Conservation (phyloP, 1,140 invertebrate species). For the Halictus rubicundus region DNA sequence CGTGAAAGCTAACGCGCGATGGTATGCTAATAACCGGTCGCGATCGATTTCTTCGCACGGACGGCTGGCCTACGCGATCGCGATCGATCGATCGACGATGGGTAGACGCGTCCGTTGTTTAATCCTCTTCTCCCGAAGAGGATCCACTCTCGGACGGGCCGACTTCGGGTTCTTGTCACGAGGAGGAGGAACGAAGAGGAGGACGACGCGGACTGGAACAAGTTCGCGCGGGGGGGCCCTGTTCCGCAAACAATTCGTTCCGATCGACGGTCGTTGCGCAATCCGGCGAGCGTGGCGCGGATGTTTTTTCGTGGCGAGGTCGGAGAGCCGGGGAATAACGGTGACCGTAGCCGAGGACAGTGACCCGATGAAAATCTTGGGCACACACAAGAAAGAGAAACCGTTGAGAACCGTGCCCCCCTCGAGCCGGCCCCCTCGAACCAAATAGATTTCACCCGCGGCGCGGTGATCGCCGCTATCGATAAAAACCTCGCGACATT, state of each 20-base stretch:
- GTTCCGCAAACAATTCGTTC: not conserved
- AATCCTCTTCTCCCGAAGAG: no score
- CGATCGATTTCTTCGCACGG: slow-evolving; percentile 43
- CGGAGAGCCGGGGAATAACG: slow-evolving; percentile 58
- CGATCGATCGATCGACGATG: no score
- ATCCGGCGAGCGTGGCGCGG: slow-evolving; percentile 23
- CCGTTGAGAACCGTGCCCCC: slow-evolving; percentile 50
- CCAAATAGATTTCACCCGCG: slow-evolving; percentile 60
- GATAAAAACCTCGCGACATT: slow-evolving; percentile 53
- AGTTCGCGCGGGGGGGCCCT: no score
- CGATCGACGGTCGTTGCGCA: not conserved
- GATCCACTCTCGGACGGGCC: no score
- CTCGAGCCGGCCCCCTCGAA: slow-evolving; percentile 8
- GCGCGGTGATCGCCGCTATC: slow-evolving; percentile 25
- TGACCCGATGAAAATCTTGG: slow-evolving; percentile 67
- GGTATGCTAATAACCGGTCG: slow-evolving; percentile 38
- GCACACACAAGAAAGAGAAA: slow-evolving; percentile 64
- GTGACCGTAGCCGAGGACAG: slow-evolving; percentile 59
- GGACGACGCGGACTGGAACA: no score
- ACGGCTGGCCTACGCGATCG: slow-evolving; percentile 2
- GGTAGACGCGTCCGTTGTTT: no score
- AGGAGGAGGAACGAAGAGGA: no score
- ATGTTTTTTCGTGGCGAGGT: slow-evolving; percentile 58
- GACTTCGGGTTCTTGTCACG: no score
- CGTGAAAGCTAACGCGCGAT: slow-evolving; percentile 35